Evolutionary conservation across 2,888 invertebrate genomes (phyloP).

Genomic region (Brachypterus glaber): DNA sequence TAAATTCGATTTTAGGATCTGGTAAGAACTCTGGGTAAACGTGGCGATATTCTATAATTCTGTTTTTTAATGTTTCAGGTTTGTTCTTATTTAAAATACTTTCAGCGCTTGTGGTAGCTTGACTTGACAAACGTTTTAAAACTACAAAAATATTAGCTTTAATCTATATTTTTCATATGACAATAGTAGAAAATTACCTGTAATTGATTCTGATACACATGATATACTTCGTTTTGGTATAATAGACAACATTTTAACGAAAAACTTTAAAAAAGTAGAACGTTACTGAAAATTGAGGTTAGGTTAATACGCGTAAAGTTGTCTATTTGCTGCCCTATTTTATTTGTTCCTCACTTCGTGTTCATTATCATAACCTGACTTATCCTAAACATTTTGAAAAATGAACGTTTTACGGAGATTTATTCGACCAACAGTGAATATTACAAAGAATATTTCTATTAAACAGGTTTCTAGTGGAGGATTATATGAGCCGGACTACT

Average conservation of each 20-base stretch:
- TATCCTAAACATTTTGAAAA: slow-evolving; percentile 7
- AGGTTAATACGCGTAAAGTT: background rate
- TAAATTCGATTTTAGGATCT: slow-evolving; percentile 64
- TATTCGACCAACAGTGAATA: slow-evolving; percentile 6
- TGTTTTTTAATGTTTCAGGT: slow-evolving; percentile 16
- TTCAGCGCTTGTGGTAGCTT: slow-evolving; percentile 1
- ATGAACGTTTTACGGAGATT: slow-evolving; percentile 17
- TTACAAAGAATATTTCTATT: slow-evolving; percentile 4
- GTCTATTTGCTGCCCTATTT: background rate
- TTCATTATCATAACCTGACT: too few species aligned
- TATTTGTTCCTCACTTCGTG: background rate
- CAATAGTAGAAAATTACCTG: background rate
- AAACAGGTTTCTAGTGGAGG: slow-evolving; percentile 10
- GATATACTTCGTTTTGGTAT: background rate
- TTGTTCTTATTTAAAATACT: slow-evolving; percentile 4
- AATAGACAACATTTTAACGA: slow-evolving; percentile 1
- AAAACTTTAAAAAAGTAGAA: too few species aligned
- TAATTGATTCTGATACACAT: background rate
- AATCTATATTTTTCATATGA: background rate
- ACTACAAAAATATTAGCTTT: slow-evolving; percentile 1
- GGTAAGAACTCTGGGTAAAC: slow-evolving; percentile 90
- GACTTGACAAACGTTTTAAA: background rate
- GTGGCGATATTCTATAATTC: slow-evolving; percentile 51
- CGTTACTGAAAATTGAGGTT: slow-evolving; percentile 3
- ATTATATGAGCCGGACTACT: slow-evolving; percentile 61